Evolutionary conservation across 2,113 vertebrate genomes (phyloP), one percentile per base, ranked within the genome.

Genomic region (Ifrita kowaldi): DNA sequence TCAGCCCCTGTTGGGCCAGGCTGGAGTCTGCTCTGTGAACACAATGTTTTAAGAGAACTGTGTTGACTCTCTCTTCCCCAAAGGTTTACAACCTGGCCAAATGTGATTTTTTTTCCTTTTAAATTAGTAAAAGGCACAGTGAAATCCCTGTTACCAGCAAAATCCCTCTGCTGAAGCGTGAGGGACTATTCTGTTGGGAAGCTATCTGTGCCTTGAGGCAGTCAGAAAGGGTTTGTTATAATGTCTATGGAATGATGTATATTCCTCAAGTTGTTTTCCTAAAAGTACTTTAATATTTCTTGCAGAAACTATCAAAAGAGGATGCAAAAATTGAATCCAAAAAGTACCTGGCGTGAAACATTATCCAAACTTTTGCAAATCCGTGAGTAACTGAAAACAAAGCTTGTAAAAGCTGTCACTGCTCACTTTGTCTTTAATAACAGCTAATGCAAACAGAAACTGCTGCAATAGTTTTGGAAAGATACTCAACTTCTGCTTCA

Each of bases 401-500:
- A 52, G 22, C 44, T 80, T 60, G 64, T 83, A 78, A 86, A 81
- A 50, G 18, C 26, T 62, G 53, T 78, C 32, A 32, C 26, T 84
- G 55, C 62, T 80, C 10, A 35, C 32, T 94, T 96, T 80, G 75
- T 63, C 52, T 86, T 44, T 70, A 70, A 39, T 84, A 74, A 33
- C 14, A 50, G 59, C 78, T 80, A 67, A 78, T 32, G 50, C 55
- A 80, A 90, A 86, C 59, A 91, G 70, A 85, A 88, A 86, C 71
- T 81, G 79, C 83, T 88, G 71, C 71, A 41, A 3, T 67, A 65
- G 53, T 90, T 80, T 83, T 95, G 47, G 82, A 85, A 82, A 70
- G 83, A 90, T 59, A 7, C 52, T 90, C 64, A 80, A 67, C 42
- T 89, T 75, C 91, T 89, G 82, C 95, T 86, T 91, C 95, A 95